Percentiles rank a stretch among this genome's conserved stretches.
These are phyloP conservation scores for Mirza zaza DNA, from an alignment of 2,113 vertebrate genomes.

Conservation along the genomic window DNA sequence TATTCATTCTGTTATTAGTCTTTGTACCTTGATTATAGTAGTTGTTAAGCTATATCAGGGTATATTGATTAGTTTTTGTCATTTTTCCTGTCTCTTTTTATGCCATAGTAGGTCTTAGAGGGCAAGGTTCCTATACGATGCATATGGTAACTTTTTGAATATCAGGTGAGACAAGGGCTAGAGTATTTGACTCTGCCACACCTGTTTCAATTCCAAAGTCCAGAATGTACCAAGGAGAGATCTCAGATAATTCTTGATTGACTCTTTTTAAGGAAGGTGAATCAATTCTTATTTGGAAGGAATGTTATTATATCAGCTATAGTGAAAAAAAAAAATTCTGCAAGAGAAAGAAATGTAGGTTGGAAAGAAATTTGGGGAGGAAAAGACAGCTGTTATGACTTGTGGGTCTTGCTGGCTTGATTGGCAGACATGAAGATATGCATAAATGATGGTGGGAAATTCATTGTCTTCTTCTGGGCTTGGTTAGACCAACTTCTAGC, in stretches of 20 bases:
- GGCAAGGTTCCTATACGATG: rapidly evolving
- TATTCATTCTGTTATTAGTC: neutral
- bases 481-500: neutral
- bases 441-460: neutral
- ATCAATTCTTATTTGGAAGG: neutral
- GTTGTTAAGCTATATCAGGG: neutral
- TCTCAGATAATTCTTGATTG: neutral
- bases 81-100: neutral
- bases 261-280: neutral
- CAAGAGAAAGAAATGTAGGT: neutral
- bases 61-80: neutral
- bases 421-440: neutral
- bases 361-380: neutral
- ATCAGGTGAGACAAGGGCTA: neutral
- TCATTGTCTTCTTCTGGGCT: neutral
- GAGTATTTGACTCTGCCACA: neutral
- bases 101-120: neutral
- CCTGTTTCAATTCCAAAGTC: neutral
- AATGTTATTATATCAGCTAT: neutral
- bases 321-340: neutral
- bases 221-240: neutral
- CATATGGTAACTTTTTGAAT: neutral
- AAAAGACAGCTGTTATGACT: neutral
- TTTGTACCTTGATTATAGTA: neutral
- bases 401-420: neutral